These are phyloP conservation scores for Platycercus adscitus DNA, from an alignment of 2,113 vertebrate species.

Conservation along the genomic window DNA sequence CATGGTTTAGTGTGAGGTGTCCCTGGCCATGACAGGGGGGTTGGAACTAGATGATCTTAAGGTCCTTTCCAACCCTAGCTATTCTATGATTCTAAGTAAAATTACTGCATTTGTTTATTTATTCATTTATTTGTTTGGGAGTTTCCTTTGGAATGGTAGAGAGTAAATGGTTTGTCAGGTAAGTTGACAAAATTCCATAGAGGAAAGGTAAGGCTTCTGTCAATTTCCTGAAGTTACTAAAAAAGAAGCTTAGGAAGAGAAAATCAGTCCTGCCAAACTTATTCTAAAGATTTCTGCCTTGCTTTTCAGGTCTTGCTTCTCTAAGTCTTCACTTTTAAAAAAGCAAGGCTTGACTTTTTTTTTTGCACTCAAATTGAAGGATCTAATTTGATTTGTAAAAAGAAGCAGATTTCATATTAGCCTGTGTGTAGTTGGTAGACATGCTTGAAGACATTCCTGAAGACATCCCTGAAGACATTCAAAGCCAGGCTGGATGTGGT, in stretches of 20 bases:
- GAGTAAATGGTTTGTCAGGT: neutral
- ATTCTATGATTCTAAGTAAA: neutral
- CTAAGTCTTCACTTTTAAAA: neutral
- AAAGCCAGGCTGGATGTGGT: neutral
- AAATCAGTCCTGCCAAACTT: neutral
- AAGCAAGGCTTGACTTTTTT: neutral
- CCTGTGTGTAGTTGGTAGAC: neutral
- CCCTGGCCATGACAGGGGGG: too few species aligned
- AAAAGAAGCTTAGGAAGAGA: neutral
- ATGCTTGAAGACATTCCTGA: neutral
- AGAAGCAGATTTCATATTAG: neutral
- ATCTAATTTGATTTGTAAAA: neutral
- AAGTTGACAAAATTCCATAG: neutral
- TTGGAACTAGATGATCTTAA: too few species aligned
- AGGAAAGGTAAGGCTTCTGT: neutral
- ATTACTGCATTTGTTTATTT: neutral
- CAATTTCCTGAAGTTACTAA: neutral
- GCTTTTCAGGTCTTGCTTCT: neutral
- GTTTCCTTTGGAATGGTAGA: neutral
- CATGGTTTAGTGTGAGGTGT: too few species aligned
- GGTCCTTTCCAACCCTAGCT: too few species aligned
- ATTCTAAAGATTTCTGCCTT: neutral
- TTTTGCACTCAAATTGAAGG: neutral
- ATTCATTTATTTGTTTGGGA: neutral
- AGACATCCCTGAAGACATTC: neutral